Percentiles rank a stretch among this genome's conserved stretches.
Conservation (phyloP, 2,797 vertebrate genomes). For the Pipistrellus pipistrellus region DNA sequence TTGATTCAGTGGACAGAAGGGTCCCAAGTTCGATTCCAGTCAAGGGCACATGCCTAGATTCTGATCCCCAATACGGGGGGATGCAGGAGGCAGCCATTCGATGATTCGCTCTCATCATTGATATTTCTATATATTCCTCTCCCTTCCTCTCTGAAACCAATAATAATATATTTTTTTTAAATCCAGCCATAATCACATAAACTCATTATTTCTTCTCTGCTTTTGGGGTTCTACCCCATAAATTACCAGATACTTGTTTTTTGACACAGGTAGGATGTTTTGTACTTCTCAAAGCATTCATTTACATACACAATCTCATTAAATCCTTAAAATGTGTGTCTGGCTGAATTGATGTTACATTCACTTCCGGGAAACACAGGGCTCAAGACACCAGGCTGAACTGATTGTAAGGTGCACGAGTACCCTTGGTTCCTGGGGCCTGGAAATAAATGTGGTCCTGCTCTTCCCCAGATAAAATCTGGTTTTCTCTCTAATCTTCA, state of each 20-base stretch:
- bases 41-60: no score
- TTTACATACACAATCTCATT: not conserved
- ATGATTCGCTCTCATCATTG: no score
- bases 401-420: not conserved
- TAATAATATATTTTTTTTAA: not conserved
- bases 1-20: no score
- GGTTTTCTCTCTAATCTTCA: not conserved
- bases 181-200: not conserved
- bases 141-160: no score
- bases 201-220: not conserved
- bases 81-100: no score
- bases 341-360: not conserved
- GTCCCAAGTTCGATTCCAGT: no score
- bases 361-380: not conserved
- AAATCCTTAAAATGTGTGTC: constrained; percentile 11
- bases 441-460: not conserved
- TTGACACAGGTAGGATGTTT: constrained; percentile 25
- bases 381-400: not conserved
- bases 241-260: not conserved
- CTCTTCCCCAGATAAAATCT: not conserved
- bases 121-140: no score
- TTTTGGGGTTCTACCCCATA: not conserved
- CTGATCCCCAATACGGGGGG: no score
- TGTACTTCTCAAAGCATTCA: constrained; percentile 27
- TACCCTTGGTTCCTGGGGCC: not conserved